Conservation (phyloP, 1,140 invertebrate species). For the Bombus consobrinus region DNA sequence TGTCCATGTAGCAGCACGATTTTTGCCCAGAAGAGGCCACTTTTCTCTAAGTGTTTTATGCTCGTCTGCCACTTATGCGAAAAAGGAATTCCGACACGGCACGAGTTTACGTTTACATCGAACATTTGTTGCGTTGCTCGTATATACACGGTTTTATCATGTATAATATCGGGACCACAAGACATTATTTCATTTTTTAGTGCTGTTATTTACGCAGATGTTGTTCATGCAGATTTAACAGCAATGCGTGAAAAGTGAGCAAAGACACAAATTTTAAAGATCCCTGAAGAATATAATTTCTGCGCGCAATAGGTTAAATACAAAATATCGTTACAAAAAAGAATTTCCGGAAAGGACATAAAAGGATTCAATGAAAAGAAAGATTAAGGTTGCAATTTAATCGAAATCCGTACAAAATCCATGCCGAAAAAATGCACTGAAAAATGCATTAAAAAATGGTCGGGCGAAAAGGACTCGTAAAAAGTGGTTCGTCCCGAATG, state of each 20-base stretch:
- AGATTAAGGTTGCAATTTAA: background rate
- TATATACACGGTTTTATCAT: background rate
- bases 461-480: background rate
- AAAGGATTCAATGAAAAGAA: background rate
- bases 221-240: background rate
- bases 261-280: background rate
- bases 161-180: background rate
- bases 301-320: background rate
- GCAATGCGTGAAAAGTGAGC: background rate
- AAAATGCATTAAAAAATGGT: background rate
- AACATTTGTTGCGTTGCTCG: background rate
- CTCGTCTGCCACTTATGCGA: background rate
- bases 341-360: background rate
- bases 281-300: background rate
- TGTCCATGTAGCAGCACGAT: slow-evolving; percentile 3
- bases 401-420: background rate
- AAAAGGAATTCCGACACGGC: background rate
- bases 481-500: background rate
- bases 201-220: background rate
- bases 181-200: background rate
- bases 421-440: background rate
- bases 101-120: background rate
- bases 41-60: background rate
- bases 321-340: background rate
- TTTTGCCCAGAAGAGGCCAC: background rate